These are phyloP conservation scores for Drosophila limbata DNA, from an alignment of 2,888 invertebrate species.

Conservation along the genomic window DNA sequence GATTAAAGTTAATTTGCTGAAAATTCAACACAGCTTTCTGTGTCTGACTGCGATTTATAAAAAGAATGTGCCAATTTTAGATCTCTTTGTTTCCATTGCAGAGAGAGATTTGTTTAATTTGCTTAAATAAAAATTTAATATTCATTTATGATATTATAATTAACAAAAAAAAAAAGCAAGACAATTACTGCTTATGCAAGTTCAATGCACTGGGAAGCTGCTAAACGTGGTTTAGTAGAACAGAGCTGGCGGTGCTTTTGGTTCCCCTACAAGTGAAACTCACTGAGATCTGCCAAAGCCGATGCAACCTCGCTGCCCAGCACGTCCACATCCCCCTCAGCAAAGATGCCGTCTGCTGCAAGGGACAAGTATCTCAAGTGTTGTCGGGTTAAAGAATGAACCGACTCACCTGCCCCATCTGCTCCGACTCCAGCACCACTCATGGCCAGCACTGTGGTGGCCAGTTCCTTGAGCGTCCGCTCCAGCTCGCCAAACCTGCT, in stretches of 20 bases:
- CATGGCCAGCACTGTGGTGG: constrained; percentile 61
- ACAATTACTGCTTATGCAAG: neutral
- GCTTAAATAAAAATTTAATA: neutral
- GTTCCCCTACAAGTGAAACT: constrained; percentile 30
- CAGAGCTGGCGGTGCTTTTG: constrained; percentile 19
- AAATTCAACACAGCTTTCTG: constrained; percentile 5
- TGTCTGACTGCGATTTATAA: constrained; percentile 21
- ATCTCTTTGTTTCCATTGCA: neutral
- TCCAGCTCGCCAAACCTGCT: constrained; percentile 60
- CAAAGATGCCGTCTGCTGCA: constrained; percentile 7
- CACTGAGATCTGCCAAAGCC: constrained; percentile 29
- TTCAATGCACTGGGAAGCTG: constrained; percentile 23
- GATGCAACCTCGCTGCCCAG: constrained; percentile 16
- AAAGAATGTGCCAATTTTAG: constrained; percentile 28
- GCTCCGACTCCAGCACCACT: constrained; percentile 25
- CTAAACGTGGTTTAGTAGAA: constrained; percentile 52
- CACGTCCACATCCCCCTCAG: constrained; percentile 22
- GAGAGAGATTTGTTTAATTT: neutral
- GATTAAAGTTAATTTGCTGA: constrained; percentile 33
- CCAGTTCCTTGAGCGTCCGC: constrained; percentile 60
- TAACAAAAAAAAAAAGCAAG: constrained; percentile 12
- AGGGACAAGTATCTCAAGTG: neutral
- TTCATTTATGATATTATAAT: neutral
- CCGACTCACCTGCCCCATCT: constrained; percentile 11
- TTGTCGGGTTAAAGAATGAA: neutral